Evolutionary conservation across 2,797 vertebrate genomes (phyloP), one percentile per base, ranked within the genome.

Genomic region (Meda fulgida): DNA sequence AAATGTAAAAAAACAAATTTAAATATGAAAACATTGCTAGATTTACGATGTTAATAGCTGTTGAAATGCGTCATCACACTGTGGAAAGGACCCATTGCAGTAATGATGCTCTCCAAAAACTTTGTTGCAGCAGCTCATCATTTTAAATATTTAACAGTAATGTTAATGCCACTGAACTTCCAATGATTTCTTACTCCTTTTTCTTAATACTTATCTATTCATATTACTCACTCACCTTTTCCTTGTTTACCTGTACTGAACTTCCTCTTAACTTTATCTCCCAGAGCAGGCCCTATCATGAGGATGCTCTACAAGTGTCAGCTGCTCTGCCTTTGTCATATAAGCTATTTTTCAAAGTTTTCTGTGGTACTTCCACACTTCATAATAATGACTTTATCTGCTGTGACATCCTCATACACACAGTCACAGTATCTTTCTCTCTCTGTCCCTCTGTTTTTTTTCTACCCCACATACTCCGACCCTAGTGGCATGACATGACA

Each of bases 401-500:
- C 38, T 79, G 5, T 48, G 60, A 80, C 69, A 72, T 72, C 43
- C 40, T 36, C 38, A 51, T 23, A 72, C 38, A 26, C 72, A 76
- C 19, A 48, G 38, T 40, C 78, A 46, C 51, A 46, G 8, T 77
- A 26, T 70, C 55, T 63, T 26, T 71, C 29, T 73, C 75, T 65
- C 7, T 38, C 72, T 66, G n/a, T 67, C 26, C 21, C 53, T 65
- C 21, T 65, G 9, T 4, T 21, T 13, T 51, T n/a, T 53, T 36
- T 78, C 53, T 51, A 19, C 38, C 4, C 16, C n/a, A 70, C 34
- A 71, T 48, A 53, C 65, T 53, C 23, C 19, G 81, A 60, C 11
- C 19, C 51, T 67, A 60, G 9, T 84, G 71, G 75, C 78, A 60
- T 69, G 70, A 31, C 77, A 79, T 85, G 77, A 71, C 69, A 80